These are phyloP conservation scores for Henicopernis longicauda DNA, from an alignment of 2,113 vertebrate species.

Conservation along the genomic window DNA sequence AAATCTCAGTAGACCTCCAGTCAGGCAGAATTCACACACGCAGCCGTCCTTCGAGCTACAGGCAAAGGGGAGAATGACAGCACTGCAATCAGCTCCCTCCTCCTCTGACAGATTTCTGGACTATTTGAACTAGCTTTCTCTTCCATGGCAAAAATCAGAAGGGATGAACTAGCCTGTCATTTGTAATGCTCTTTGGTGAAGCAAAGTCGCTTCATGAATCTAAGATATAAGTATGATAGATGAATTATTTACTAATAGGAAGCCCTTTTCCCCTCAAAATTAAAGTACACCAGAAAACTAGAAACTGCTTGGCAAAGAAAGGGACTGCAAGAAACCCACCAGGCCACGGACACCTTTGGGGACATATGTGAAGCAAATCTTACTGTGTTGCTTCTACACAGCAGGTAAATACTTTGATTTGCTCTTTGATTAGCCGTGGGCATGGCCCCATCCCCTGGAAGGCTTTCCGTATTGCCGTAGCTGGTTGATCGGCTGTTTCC, in stretches of 20 bases:
- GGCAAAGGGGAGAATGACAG: not conserved
- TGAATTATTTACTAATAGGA: conserved; percentile 39
- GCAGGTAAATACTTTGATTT: not conserved
- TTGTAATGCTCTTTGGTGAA: conserved; percentile 41
- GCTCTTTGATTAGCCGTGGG: not conserved
- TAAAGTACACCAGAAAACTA: not conserved
- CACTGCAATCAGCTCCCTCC: not conserved
- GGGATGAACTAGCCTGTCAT: not conserved
- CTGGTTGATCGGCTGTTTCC: not conserved
- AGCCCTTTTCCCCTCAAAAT: not conserved
- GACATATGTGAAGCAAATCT: not conserved
- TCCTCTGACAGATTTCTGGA: not conserved
- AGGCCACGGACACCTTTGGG: not conserved
- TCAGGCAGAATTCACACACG: not conserved
- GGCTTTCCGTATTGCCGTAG: not conserved
- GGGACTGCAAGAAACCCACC: not conserved
- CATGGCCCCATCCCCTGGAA: not conserved
- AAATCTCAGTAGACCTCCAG: not conserved
- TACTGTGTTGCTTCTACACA: not conserved
- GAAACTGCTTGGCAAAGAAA: not conserved
- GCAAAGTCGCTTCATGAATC: not conserved
- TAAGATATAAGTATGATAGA: not conserved
- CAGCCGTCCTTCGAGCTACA: not conserved
- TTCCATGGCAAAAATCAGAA: conserved; percentile 27
- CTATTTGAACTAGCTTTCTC: not conserved